These are phyloP conservation scores for silkworm (Bombyx mori) DNA, from an alignment of 1,140 invertebrate genomes.

Conservation along the genomic window ASM3026992v2 NC_085133.1:6936501-6937000, in stretches of 20 bases:
- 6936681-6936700: slow-evolving; percentile 34
- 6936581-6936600: slow-evolving; percentile 36
- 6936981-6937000: slow-evolving; percentile 11
- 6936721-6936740: background rate
- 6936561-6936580: slow-evolving; percentile 40
- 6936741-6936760: background rate
- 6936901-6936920: slow-evolving; percentile 59
- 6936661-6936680: slow-evolving; percentile 56
- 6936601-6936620: slow-evolving; percentile 43
- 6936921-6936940: slow-evolving; percentile 62
- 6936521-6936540: slow-evolving; percentile 53
- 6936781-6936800: slow-evolving; percentile 17
- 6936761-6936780: slow-evolving; percentile 4
- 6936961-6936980: slow-evolving; percentile 26
- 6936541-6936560: slow-evolving; percentile 62
- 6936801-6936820: slow-evolving; percentile 22
- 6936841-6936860: slow-evolving; percentile 67
- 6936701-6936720: slow-evolving; percentile 1
- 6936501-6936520: slow-evolving; percentile 39
- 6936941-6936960: slow-evolving; percentile 42
- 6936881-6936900: slow-evolving; percentile 62
- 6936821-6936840: slow-evolving; percentile 57
- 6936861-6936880: slow-evolving; percentile 67
- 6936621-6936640: slow-evolving; percentile 38
- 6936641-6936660: slow-evolving; percentile 59